Evolutionary conservation across 2,888 invertebrate genomes (phyloP), one percentile per base, ranked within the genome.

Genomic region (Ectobius pallidus): DNA sequence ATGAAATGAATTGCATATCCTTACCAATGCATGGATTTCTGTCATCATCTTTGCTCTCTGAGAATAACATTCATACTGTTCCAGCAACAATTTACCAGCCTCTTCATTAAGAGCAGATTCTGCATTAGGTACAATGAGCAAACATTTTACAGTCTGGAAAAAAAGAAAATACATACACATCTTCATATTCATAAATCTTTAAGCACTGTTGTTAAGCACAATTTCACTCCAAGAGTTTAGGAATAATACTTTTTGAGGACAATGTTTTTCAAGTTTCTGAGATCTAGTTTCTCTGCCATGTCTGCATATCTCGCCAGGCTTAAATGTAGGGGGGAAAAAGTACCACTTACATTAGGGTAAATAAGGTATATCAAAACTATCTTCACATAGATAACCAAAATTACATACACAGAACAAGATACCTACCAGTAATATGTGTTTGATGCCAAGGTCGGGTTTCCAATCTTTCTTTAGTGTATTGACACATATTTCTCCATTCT

Each of bases 81-180:
- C 96, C 79, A 96, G 87, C 77, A 98, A 86, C 82, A 98, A 86
- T 85, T 95, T 96, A 20, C 97, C 97, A 71, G 97, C 97, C 85
- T 97, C 97, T 82, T 97, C 97, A 84, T 98, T 98, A 78, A 98
- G 88, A 78, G 97, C 97, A 72, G 97, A 97, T 85, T 98, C 97
- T 6, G 97, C 92, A 88, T 98, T 98, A 81, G 97, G 97, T 82
- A 96, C 96, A 84, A 98, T 97, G 78, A 98, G 88, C 82, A 98
- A 89, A 87, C 97, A 97, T 86, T 95, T 95, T 75, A 98, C 91
- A 75, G 97, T 94, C 92, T 92, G 81, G 73, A 81, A 83, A 82
- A 81, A 77, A 70, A 76, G 20, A 63, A 63, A 3, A 63, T 11
- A 49, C n/a, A n/a, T n/a, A n/a, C n/a, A n/a, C n/a, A n/a, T n/a